These are phyloP conservation scores for Stenolophus ochropezus DNA, from an alignment of 2,888 invertebrate genomes.

Conservation along the genomic window DNA sequence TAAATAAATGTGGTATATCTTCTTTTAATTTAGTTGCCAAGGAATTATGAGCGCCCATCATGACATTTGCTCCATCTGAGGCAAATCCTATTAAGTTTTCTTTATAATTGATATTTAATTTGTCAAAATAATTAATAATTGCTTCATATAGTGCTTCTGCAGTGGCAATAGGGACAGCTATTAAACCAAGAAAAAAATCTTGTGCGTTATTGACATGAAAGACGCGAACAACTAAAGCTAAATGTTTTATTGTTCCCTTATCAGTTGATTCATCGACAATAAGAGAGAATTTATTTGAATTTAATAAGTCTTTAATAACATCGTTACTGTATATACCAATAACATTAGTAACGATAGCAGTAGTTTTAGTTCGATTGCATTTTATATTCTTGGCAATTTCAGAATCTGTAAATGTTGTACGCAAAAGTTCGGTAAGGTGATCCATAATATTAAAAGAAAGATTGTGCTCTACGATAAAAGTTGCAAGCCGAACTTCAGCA, in stretches of 20 bases:
- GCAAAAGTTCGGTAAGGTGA: conserved; percentile 62
- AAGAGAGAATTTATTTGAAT: not conserved
- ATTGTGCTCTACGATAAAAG: conserved; percentile 59
- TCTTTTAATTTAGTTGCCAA: conserved; percentile 56
- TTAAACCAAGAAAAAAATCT: not conserved
- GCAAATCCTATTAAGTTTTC: conserved; percentile 62
- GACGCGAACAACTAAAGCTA: conserved; percentile 48
- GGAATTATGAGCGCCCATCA: conserved; percentile 62
- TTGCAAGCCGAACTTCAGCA: conserved; percentile 55
- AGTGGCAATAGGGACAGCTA: not conserved
- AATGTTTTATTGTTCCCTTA: conserved; percentile 28
- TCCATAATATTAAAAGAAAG: conserved; percentile 63
- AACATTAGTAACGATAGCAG: conserved; percentile 63
- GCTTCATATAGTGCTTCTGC: conserved; percentile 31
- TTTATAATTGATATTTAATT: not conserved
- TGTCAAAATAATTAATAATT: conserved; percentile 3
- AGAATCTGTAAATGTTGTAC: conserved; percentile 62
- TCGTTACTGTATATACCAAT: conserved; percentile 45
- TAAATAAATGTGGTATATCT: conserved; percentile 62
- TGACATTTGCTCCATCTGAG: conserved; percentile 61
- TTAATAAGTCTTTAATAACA: too few relatives aligned
- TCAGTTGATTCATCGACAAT: conserved; percentile 56
- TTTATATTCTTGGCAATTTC: conserved; percentile 63
- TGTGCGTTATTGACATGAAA: not conserved
- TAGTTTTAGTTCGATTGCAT: conserved; percentile 63